Base-by-base conservation (phyloP, 2,113 vertebrate species). In the Syrmaticus mikado region DNA sequence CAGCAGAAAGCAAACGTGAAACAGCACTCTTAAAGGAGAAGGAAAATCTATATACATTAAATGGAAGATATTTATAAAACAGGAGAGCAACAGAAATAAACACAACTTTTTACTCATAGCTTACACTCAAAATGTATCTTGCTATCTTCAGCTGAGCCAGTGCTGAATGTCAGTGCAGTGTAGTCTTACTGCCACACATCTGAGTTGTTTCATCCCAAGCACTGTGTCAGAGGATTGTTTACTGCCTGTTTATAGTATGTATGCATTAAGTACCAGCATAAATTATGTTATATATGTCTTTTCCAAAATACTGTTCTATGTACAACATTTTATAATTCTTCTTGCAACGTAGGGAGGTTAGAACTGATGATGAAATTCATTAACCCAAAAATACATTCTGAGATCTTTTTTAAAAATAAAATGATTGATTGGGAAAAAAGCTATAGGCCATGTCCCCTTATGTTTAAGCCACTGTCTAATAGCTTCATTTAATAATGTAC, bases 161-260 rank as follows among this genome's bases (percentile, higher is more conserved):
- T 76, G 75, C 32, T 93, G 71, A 89, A 82, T 34, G 91, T 90
- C 66, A 60, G 8, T 38, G 55, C 24, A 67, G 30, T 68, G 36
- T 61, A 90, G 46, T 67, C 68, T 89, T 86, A 78, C 38, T 61
- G 45, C 10, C 60, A 89, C 50, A 65, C 0, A 2, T 89, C 60
- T 74, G 75, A 78, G 61, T 48, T 76, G 66, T 83, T 48, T 70
- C 91, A 94, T 86, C 66, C 77, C 55, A 92, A 95, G 74, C 45
- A 43, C 28, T 34, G 46, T 82, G 57, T 64, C 52, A 89, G 64
- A 88, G 34, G 88, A 38, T 28, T 79, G 70, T 74, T 82, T 88
- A 46, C 34, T 92, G 70, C 22, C 53, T 36, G 36, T 36, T 36
- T 36, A 80, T 55, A 61, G 12, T 76, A 73, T 2, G 0, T 62